Base-by-base conservation (phyloP, 2,888 invertebrate genomes). In the Rhamnusium bicolor region DNA sequence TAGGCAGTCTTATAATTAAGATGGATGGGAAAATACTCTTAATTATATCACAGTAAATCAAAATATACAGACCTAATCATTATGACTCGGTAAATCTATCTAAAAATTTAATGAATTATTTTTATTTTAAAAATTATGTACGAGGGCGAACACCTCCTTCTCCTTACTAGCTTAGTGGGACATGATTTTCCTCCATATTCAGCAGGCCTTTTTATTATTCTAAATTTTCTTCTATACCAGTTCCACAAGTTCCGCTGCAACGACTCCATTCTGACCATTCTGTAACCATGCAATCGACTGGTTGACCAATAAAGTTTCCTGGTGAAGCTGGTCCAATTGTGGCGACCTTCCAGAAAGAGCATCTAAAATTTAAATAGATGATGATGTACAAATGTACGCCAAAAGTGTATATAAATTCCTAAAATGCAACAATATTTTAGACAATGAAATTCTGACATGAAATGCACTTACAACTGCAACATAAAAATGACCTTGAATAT, bases 241-340 rank as follows among this genome's bases (percentile, higher is more conserved):
- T 84, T 24, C 97, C 97, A 87, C 97, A 97, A 16, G 92, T 90
- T 3, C 92, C 94, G 83, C 93, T 95, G 87, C 98, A 98, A 0
- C 91, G 89, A 24, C 94, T 92, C 97, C 97, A 98, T 61, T 92
- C 91, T 27, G 95, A 91, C 97, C 97, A 98, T 53, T 91, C 90
- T 1, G 94, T 92, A 82, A 95, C 89, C 81, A 92, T 90, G 81
- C 96, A 96, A 86, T 94, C 92, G 12, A 90, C 85, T 21, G 76
- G 72, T 71, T 56, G 40, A 27, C n/a, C 21, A n/a, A 14, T 12
- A 19, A 56, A 46, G 69, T 69, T 40, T 62, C 53, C 47, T 49
- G 53, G 32, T 47, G 21, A 10, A 8, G 49, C 46, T 4, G 71
- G 51, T 4, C 32, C 12, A 10, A 75, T 8, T 19, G 72, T 67